Conservation (phyloP, 2,113 vertebrate genomes). For the Phaethon lepturus region DNA sequence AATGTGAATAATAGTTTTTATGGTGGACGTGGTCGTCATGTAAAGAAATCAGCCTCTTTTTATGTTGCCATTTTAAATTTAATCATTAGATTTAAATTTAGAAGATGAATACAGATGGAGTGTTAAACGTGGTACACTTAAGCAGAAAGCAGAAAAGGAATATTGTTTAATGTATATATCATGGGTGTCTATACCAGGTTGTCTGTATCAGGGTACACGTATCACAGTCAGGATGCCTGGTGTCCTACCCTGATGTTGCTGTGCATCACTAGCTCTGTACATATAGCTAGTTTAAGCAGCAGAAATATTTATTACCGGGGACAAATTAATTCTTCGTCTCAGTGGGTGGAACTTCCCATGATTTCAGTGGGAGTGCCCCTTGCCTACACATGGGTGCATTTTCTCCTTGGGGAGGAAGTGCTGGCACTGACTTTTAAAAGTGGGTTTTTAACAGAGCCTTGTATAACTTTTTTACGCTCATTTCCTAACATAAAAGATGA, state of each 20-base stretch:
- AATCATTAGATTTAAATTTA: not conserved
- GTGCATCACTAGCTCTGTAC: not conserved
- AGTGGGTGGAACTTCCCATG: not conserved
- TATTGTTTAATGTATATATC: not conserved
- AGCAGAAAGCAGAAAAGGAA: not conserved
- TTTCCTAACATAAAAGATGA: not conserved
- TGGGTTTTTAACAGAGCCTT: not conserved
- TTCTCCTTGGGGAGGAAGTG: not conserved
- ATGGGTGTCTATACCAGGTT: not conserved
- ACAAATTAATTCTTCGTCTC: not conserved
- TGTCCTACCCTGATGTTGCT: not conserved
- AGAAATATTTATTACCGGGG: not conserved
- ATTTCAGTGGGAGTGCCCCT: not conserved
- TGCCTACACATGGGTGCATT: not conserved
- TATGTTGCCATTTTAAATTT: not conserved
- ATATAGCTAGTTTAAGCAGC: not conserved
- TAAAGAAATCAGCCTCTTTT: not conserved
- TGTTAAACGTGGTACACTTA: not conserved
- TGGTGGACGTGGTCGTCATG: not conserved
- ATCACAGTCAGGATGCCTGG: not conserved
- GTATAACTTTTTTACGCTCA: not conserved
- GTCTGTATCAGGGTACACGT: not conserved
- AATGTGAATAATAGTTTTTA: not conserved
- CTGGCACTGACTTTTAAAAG: not conserved
- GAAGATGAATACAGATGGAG: not conserved